These are phyloP conservation scores for Antitype chi DNA, from an alignment of 2,888 invertebrate genomes.

Conservation along the genomic window DNA sequence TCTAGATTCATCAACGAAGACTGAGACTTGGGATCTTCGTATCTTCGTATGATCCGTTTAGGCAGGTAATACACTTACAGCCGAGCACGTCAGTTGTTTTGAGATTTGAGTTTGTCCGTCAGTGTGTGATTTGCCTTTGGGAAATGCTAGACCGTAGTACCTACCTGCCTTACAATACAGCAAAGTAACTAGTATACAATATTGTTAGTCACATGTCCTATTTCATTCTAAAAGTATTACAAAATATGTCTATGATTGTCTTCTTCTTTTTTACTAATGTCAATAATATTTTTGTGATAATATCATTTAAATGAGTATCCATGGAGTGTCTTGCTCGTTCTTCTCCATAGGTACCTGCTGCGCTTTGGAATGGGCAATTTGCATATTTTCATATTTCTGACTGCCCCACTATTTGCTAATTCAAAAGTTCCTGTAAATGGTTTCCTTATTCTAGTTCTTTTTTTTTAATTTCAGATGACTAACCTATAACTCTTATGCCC, in stretches of 20 bases:
- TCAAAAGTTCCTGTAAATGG: too few relatives aligned
- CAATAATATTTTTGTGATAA: too few relatives aligned
- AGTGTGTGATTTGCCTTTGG: conserved; percentile 13
- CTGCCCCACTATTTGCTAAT: too few relatives aligned
- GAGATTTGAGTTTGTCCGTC: not conserved
- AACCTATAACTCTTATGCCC: conserved; percentile 7
- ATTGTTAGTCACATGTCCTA: too few relatives aligned
- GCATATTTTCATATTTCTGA: too few relatives aligned
- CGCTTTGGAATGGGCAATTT: too few relatives aligned
- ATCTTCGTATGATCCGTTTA: conserved; percentile 28
- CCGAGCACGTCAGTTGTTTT: not conserved
- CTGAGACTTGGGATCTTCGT: not conserved
- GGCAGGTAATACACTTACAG: conserved; percentile 41
- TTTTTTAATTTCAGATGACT: not conserved
- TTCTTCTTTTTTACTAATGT: too few relatives aligned
- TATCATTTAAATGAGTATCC: too few relatives aligned
- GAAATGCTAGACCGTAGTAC: not conserved
- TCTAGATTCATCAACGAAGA: not conserved
- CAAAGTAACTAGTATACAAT: too few relatives aligned
- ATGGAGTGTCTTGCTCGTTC: too few relatives aligned
- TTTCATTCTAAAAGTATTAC: not conserved
- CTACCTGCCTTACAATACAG: not conserved
- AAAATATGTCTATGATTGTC: not conserved
- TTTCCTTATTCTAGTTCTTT: too few relatives aligned
- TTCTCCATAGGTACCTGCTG: too few relatives aligned